Evolutionary conservation across 1,140 invertebrate species (phyloP).

Genomic region (Penaeus indicus): DNA sequence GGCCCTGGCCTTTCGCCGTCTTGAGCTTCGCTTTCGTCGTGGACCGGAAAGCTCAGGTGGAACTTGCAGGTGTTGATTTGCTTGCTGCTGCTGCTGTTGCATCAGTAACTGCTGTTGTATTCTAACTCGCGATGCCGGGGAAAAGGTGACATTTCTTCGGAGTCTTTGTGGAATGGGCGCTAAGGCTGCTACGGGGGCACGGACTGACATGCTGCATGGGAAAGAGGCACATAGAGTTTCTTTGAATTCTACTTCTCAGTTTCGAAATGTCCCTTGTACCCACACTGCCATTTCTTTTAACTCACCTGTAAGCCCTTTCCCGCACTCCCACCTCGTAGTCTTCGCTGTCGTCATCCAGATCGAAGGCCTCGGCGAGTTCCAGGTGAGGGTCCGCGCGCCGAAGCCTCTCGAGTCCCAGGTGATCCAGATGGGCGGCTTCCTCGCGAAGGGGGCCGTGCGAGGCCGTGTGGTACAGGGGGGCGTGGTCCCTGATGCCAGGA

Average conservation of each 20-base stretch:
- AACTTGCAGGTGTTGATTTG: neutral
- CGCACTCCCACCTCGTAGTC: neutral
- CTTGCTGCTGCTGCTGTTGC: slow-evolving; percentile 16
- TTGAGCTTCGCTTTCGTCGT: slow-evolving; percentile 38
- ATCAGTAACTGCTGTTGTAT: slow-evolving; percentile 5
- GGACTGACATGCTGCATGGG: slow-evolving; percentile 31
- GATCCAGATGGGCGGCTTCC: neutral
- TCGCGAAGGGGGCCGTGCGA: neutral
- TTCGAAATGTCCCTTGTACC: neutral
- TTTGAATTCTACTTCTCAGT: neutral
- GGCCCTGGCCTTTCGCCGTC: neutral
- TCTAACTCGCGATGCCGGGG: slow-evolving; percentile 33
- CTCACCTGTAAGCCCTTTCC: slow-evolving; percentile 35
- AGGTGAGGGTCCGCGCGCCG: neutral
- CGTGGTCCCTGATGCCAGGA: neutral
- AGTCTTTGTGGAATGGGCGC: slow-evolving; percentile 36
- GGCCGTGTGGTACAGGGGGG: neutral
- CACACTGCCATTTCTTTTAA: neutral
- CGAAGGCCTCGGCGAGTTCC: slow-evolving; percentile 31
- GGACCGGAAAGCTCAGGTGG: neutral
- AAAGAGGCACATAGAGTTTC: neutral
- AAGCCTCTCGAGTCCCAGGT: slow-evolving; percentile 30
- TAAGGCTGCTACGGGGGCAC: neutral
- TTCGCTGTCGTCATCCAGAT: neutral
- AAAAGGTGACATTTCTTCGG: slow-evolving; percentile 41